phyloP scores from a whole-genome alignment of 1,140 invertebrate genomes.

The Hyles vespertilio region DNA sequence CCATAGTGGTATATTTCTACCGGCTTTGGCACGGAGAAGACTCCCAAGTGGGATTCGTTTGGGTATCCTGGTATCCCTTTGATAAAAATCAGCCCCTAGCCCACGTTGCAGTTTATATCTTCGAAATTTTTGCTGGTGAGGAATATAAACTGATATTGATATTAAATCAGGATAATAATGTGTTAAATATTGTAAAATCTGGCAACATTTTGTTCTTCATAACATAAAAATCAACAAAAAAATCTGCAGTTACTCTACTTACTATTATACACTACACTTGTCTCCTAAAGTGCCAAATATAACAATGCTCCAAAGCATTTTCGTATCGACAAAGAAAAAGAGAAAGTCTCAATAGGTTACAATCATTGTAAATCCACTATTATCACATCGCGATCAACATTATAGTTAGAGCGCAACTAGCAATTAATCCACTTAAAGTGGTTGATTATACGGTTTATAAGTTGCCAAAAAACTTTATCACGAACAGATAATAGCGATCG shows the following conservation, averaged over 20 bases:
- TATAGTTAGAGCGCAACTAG: conserved; percentile 20
- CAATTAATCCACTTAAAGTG: conserved; percentile 39
- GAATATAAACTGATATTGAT: background rate
- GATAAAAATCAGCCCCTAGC: conserved; percentile 51
- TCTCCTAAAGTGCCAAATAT: too few species aligned
- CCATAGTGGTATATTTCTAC: conserved; percentile 48
- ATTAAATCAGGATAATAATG: too few species aligned
- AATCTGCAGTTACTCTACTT: too few species aligned
- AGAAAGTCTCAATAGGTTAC: conserved; percentile 33
- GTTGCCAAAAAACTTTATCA: conserved; percentile 12
- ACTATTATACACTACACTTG: too few species aligned
- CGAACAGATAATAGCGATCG: conserved; percentile 24
- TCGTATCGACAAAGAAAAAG: conserved; percentile 23
- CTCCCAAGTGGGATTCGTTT: conserved; percentile 49
- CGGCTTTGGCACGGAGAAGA: conserved; percentile 35
- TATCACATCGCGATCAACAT: conserved; percentile 28
- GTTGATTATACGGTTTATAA: conserved; percentile 31
- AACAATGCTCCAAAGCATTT: conserved; percentile 1
- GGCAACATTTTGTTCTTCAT: too few species aligned
- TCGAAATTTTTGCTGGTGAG: conserved; percentile 64
- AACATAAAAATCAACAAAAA: too few species aligned
- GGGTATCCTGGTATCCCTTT: conserved; percentile 67
- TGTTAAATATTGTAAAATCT: too few species aligned
- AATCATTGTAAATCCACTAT: conserved; percentile 26
- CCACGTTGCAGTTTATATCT: conserved; percentile 55